These are phyloP conservation scores for Clivina fossor DNA, from an alignment of 2,888 invertebrate genomes.

Conservation along the genomic window DNA sequence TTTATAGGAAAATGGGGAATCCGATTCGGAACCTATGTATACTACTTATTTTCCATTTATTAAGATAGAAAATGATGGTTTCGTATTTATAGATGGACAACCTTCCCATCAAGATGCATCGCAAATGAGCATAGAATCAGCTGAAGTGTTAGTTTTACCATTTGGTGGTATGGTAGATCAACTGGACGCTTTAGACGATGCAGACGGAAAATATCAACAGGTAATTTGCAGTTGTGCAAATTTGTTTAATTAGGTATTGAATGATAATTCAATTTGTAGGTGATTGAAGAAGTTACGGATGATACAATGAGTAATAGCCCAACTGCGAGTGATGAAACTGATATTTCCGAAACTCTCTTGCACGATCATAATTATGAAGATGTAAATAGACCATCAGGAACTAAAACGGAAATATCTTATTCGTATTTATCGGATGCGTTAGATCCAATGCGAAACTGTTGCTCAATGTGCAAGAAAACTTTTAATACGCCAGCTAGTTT, in stretches of 20 bases:
- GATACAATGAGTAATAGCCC: conserved; percentile 11
- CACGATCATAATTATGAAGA: conserved; percentile 31
- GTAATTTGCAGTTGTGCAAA: conserved; percentile 2
- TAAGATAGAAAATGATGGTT: conserved; percentile 32
- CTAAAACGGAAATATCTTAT: conserved; percentile 1
- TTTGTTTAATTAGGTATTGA: neutral
- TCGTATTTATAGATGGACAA: conserved; percentile 26
- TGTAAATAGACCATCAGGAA: neutral
- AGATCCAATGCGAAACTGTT: conserved; percentile 11
- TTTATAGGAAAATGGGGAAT: conserved; percentile 24
- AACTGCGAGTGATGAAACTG: conserved; percentile 12
- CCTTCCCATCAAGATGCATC: conserved; percentile 29
- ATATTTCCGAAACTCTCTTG: conserved; percentile 21
- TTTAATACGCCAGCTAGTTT: conserved; percentile 38
- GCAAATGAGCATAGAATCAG: conserved; percentile 29
- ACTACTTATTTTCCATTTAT: conserved; percentile 29
- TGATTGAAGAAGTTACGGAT: conserved; percentile 20
- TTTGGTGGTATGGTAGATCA: conserved; percentile 24
- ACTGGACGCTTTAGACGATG: conserved; percentile 11
- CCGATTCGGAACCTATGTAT: conserved; percentile 19
- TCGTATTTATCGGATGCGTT: conserved; percentile 15
- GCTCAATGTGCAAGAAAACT: conserved; percentile 35
- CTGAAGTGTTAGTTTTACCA: conserved; percentile 31
- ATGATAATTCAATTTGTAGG: no score
- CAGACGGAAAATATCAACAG: conserved; percentile 15